Percentiles rank a stretch among this genome's conserved stretches.
Evolutionary conservation across 2,888 invertebrate genomes (phyloP).

Genomic region (Philopedon plagiatum): DNA sequence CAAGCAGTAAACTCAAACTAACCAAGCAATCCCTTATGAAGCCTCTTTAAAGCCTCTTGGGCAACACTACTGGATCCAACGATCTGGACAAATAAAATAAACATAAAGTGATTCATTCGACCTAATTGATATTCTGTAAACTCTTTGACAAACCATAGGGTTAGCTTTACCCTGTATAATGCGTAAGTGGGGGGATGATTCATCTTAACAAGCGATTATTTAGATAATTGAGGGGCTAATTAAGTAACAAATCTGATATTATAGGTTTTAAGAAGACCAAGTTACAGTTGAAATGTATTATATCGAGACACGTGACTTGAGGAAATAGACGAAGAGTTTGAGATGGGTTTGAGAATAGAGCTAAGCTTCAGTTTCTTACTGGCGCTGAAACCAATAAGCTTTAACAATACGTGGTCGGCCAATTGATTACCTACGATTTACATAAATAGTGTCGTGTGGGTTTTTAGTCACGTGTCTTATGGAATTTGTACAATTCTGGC

Average conservation of each 20-base stretch:
- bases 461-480: too few species aligned
- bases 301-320: too few species aligned
- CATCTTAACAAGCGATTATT: slow-evolving; percentile 22
- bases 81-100: slow-evolving; percentile 6
- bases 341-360: too few species aligned
- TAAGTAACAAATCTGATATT: neutral
- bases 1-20: neutral
- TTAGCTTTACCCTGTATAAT: slow-evolving; percentile 23
- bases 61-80: neutral
- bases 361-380: too few species aligned
- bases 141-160: slow-evolving; percentile 6
- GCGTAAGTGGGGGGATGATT: slow-evolving; percentile 19
- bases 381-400: too few species aligned
- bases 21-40: neutral
- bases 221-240: slow-evolving; percentile 15
- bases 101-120: slow-evolving; percentile 20
- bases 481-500: too few species aligned
- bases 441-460: too few species aligned
- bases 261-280: too few species aligned
- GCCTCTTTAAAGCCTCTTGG: slow-evolving; percentile 2
- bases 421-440: too few species aligned
- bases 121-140: slow-evolving; percentile 9
- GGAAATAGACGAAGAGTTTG: too few species aligned
- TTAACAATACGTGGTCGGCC: too few species aligned
- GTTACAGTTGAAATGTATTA: too few species aligned